Evolutionary conservation across 2,113 vertebrate species (phyloP).

Genomic region (Syngnathus scovelli): DNA sequence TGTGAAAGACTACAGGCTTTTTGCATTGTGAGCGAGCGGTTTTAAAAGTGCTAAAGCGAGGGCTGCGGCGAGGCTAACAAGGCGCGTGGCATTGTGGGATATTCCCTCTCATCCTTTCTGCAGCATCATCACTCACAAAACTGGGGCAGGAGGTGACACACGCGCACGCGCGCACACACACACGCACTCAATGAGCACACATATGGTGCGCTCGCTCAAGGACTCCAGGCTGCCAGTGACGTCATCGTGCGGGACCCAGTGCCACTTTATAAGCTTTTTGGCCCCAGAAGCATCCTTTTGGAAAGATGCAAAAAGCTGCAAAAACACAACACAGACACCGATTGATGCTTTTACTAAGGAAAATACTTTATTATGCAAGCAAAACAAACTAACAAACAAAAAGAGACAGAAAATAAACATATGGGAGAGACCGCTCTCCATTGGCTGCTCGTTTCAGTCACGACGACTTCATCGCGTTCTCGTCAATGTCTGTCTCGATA

Average conservation of each 20-base stretch:
- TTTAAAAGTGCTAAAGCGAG: not conserved
- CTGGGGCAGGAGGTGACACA: conserved; percentile 56
- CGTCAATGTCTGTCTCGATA: not conserved
- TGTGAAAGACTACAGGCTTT: not conserved
- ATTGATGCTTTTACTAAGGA: conserved; percentile 57
- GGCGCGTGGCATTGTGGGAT: conserved; percentile 55
- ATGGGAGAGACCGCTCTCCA: not conserved
- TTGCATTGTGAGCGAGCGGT: not conserved
- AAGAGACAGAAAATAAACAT: conserved; percentile 17
- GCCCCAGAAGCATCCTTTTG: too few species aligned
- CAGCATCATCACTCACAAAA: conserved; percentile 60
- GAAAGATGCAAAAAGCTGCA: not conserved
- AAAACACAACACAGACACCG: conserved; percentile 7
- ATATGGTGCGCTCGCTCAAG: conserved; percentile 10
- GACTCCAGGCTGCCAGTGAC: not conserved
- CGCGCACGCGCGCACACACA: not conserved
- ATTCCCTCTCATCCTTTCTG: conserved; percentile 53
- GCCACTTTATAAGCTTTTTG: not conserved
- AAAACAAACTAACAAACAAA: conserved; percentile 9
- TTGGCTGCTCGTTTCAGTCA: conserved; percentile 9
- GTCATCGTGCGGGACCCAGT: not conserved
- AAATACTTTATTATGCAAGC: conserved; percentile 63
- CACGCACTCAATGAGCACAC: not conserved
- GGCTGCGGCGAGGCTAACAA: not conserved
- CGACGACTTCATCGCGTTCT: not conserved